phyloP scores from a whole-genome alignment of 2,797 vertebrate genomes.

The Poliocrania exsul region DNA sequence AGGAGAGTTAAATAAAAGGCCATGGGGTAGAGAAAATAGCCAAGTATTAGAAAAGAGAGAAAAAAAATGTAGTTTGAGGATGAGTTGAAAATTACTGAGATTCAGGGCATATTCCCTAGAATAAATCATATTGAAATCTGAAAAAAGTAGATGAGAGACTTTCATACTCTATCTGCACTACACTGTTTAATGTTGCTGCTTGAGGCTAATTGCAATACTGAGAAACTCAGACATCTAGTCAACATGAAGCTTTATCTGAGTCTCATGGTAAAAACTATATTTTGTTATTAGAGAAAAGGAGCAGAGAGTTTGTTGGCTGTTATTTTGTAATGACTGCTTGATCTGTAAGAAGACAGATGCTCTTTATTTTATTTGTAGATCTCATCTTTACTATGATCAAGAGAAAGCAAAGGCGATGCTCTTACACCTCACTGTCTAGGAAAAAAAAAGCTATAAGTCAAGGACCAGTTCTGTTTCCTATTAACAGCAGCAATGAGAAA shows the following conservation, averaged over 20 bases:
- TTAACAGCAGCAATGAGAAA: neutral
- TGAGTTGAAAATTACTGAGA: neutral
- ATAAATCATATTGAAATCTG: slow-evolving; percentile 10
- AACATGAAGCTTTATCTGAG: slow-evolving; percentile 20
- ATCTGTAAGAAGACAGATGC: neutral
- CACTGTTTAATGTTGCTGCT: slow-evolving; percentile 1
- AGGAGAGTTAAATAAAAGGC: neutral
- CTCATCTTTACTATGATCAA: neutral
- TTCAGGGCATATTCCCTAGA: slow-evolving; percentile 11
- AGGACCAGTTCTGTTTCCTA: neutral
- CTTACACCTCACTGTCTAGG: neutral
- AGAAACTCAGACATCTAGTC: slow-evolving; percentile 23
- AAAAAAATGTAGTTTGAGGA: neutral
- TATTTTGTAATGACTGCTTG: neutral
- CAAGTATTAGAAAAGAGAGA: neutral
- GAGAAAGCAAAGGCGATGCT: neutral
- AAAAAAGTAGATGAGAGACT: neutral
- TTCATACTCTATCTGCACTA: neutral
- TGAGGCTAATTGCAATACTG: slow-evolving; percentile 6
- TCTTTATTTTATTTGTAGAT: slow-evolving; percentile 19
- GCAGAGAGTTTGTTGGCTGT: neutral
- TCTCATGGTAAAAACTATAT: slow-evolving; percentile 14
- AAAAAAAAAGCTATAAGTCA: neutral
- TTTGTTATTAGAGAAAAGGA: neutral
- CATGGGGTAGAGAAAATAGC: neutral